Percentiles rank a stretch among this genome's conserved stretches.
phyloP scores from a whole-genome alignment of 2,113 vertebrate genomes.

The Halcyon senegalensis region DNA sequence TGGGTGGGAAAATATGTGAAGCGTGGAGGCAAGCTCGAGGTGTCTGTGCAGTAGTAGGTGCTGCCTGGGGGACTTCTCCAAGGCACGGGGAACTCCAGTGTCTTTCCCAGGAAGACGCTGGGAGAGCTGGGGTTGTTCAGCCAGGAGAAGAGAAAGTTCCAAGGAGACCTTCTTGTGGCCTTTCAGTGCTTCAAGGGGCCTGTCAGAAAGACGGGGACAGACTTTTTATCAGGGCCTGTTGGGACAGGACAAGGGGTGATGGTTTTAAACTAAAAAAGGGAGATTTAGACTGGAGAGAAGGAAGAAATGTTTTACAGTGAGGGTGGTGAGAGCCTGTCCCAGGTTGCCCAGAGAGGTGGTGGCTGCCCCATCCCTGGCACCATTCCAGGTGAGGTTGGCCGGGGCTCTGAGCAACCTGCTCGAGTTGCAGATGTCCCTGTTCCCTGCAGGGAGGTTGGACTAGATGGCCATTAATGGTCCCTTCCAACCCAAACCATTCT shows the following conservation, averaged over 20 bases:
- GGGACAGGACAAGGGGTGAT: neutral
- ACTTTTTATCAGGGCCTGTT: neutral
- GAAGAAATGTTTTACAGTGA: neutral
- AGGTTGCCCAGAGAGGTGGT: neutral
- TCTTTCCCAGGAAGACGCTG: neutral
- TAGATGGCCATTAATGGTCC: neutral
- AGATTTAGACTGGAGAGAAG: neutral
- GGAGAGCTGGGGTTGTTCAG: neutral
- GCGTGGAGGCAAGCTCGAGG: neutral
- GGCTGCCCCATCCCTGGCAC: neutral
- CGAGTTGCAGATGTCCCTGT: neutral
- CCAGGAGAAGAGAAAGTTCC: neutral
- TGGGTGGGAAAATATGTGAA: neutral
- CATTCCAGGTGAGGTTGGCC: neutral
- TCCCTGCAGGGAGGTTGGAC: neutral
- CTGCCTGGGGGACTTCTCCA: neutral
- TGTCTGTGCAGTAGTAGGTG: neutral
- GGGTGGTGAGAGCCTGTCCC: neutral
- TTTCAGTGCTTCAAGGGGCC: neutral
- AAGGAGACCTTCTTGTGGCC: neutral
- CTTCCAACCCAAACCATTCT: neutral
- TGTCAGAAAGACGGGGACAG: neutral
- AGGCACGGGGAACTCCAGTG: neutral
- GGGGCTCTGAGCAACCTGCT: no score
- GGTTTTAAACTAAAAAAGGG: neutral